These are phyloP conservation scores for Crossocerus cetratus DNA, from an alignment of 2,888 invertebrate species.

Conservation along the genomic window DNA sequence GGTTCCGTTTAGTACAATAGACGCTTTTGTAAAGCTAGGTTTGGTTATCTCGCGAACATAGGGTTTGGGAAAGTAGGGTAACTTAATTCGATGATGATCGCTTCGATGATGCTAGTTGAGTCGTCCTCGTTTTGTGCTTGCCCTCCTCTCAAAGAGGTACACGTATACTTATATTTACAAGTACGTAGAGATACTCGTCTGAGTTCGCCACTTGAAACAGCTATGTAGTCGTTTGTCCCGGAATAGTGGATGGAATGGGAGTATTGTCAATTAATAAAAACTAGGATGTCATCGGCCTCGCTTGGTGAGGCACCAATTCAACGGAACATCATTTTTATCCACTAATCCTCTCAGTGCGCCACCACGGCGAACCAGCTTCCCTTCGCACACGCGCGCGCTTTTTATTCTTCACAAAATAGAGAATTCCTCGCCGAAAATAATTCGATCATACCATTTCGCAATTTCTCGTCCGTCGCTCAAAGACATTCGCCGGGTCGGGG, in stretches of 20 bases:
- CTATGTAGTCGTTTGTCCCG: constrained; percentile 38
- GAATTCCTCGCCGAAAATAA: neutral
- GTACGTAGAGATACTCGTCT: constrained; percentile 16
- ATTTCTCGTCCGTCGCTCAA: too few relatives aligned
- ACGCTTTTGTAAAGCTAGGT: too few relatives aligned
- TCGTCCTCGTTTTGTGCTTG: too few relatives aligned
- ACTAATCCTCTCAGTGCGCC: constrained; percentile 28
- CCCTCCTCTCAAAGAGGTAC: neutral
- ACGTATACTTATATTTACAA: constrained; percentile 45
- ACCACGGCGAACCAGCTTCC: too few relatives aligned
- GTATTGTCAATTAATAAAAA: constrained; percentile 64
- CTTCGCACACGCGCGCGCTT: too few relatives aligned
- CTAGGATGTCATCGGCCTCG: constrained; percentile 42
- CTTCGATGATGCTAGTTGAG: too few relatives aligned
- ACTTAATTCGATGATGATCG: too few relatives aligned
- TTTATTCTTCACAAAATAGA: constrained; percentile 2
- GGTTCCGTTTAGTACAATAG: too few relatives aligned
- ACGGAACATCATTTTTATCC: constrained; percentile 32
- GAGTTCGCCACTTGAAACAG: constrained; percentile 35
- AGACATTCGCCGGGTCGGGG: too few relatives aligned
- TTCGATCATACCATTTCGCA: neutral
- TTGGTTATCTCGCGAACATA: too few relatives aligned
- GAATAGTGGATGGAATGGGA: constrained; percentile 64
- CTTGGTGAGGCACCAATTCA: constrained; percentile 16
- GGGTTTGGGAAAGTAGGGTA: too few relatives aligned